These are phyloP conservation scores for Drosophila pegasa DNA, from an alignment of 2,888 invertebrate genomes.

Conservation along the genomic window DNA sequence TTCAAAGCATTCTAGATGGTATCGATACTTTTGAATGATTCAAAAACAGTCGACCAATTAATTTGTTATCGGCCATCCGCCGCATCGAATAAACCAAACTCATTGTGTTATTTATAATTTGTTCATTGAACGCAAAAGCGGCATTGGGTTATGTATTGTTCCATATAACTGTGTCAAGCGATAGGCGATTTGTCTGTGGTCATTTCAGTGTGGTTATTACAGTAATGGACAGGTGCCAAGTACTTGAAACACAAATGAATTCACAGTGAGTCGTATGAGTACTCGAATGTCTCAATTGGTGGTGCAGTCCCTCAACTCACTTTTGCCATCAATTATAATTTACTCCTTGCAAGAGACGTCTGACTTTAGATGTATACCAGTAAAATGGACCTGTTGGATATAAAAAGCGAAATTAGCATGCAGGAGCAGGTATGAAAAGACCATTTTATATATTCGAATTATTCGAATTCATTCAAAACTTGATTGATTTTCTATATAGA, in stretches of 20 bases:
- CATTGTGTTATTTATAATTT: neutral
- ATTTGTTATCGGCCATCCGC: neutral
- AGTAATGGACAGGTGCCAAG: no score
- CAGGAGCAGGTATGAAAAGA: neutral
- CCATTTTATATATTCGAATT: neutral
- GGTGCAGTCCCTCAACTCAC: neutral
- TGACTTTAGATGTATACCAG: neutral
- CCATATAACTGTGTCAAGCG: no score
- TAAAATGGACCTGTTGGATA: neutral
- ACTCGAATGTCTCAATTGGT: slow-evolving; percentile 2
- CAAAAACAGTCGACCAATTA: no score
- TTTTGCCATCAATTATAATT: neutral
- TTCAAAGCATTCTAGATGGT: no score
- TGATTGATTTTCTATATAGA: neutral
- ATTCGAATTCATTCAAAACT: neutral
- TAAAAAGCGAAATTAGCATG: neutral
- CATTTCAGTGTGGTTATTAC: no score
- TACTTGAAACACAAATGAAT: neutral
- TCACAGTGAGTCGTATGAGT: neutral
- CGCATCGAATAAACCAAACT: neutral
- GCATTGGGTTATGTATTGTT: neutral
- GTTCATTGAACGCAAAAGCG: neutral
- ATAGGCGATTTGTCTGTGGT: no score
- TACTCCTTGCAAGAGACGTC: neutral
- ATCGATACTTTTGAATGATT: no score